Conservation (phyloP, 2,888 invertebrate genomes). For the Ariolimax columbianus region DNA sequence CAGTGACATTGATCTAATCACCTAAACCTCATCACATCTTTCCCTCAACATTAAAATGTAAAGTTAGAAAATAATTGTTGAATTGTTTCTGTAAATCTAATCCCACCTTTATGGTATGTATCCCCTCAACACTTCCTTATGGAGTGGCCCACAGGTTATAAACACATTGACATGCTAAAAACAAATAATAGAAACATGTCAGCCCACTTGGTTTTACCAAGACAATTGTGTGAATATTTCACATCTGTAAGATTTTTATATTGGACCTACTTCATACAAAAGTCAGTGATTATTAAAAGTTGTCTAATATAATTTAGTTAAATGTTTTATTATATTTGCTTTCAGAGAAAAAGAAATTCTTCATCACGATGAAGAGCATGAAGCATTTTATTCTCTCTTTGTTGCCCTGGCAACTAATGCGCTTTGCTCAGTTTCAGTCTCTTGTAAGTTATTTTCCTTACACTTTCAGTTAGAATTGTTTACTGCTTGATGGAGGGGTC, state of each 20-base stretch:
- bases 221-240: neutral
- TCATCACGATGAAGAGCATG: conserved; percentile 89
- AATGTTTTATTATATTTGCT: conserved; percentile 59
- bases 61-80: too few relatives aligned
- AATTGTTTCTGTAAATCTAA: too few relatives aligned
- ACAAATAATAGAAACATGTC: too few relatives aligned
- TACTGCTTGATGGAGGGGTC: neutral
- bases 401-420: conserved; percentile 92
- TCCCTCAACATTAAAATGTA: too few relatives aligned
- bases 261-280: neutral
- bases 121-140: too few relatives aligned
- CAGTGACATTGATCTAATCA: too few relatives aligned
- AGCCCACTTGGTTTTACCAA: too few relatives aligned
- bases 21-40: too few relatives aligned
- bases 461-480: neutral
- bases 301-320: neutral
- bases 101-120: too few relatives aligned
- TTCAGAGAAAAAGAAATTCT: conserved; percentile 91
- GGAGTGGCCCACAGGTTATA: too few relatives aligned
- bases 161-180: too few relatives aligned
- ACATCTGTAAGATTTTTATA: neutral
- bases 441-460: conserved; percentile 82
- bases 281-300: neutral
- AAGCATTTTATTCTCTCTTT: conserved; percentile 92
- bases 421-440: conserved; percentile 86